Percentiles rank a stretch among this genome's conserved stretches.
Evolutionary conservation across 2,113 vertebrate species (phyloP).

Genomic region (Passer montanus): DNA sequence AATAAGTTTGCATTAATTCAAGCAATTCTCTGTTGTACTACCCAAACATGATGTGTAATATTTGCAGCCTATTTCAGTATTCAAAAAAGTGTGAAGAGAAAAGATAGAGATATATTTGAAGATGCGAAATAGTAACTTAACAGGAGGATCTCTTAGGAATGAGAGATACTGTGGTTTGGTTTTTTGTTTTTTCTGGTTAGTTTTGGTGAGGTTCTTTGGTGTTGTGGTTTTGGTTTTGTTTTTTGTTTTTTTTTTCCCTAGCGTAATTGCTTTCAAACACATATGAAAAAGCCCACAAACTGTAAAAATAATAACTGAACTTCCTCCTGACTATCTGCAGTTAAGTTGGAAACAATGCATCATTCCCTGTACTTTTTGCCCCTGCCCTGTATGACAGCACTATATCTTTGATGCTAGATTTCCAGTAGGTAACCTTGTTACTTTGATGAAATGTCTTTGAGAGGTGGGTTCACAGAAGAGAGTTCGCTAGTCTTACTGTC

Average conservation of each 20-base stretch:
- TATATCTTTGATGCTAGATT: not conserved
- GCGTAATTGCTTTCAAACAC: not conserved
- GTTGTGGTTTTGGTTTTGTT: fast-evolving
- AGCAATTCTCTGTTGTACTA: slow-evolving; percentile 42
- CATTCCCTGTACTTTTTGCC: not conserved
- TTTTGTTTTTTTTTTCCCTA: not conserved
- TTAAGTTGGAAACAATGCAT: not conserved
- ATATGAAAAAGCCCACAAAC: fast-evolving
- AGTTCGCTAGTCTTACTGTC: not conserved
- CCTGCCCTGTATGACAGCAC: slow-evolving; percentile 3
- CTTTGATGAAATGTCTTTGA: slow-evolving; percentile 44
- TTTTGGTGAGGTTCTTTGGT: not conserved
- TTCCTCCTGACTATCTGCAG: not conserved
- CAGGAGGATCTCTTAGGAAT: not conserved
- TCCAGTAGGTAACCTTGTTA: slow-evolving; percentile 41
- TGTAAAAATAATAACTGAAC: not conserved
- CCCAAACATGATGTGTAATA: slow-evolving; percentile 43
- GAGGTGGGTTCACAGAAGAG: not conserved
- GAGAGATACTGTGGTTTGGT: not conserved
- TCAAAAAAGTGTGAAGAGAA: slow-evolving; percentile 14
- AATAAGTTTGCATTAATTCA: slow-evolving; percentile 67
- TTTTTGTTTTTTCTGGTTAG: not conserved
- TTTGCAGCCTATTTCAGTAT: slow-evolving; percentile 59
- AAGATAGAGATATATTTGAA: slow-evolving; percentile 13
- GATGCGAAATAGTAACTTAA: not conserved